phyloP scores from a whole-genome alignment of 1,140 invertebrate species.

The Agrilus planipennis region DNA sequence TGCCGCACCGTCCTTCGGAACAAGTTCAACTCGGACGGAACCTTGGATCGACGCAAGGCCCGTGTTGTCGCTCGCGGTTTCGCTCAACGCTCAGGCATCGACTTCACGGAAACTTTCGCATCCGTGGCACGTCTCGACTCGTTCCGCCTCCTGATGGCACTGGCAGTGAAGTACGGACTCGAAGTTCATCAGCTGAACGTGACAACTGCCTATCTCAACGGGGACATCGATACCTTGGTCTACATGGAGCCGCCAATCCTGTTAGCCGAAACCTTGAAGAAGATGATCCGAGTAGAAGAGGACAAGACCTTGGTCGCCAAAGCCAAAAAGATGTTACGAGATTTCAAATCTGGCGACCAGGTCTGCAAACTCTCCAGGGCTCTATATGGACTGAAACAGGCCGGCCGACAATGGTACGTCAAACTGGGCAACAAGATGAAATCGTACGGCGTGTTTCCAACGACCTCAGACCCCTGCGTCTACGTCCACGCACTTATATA shows the following conservation, averaged over 20 bases:
- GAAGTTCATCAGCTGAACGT: too few relatives aligned
- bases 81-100: constrained; percentile 21
- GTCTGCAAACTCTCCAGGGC: too few relatives aligned
- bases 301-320: neutral
- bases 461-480: too few relatives aligned
- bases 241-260: too few relatives aligned
- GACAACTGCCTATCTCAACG: too few relatives aligned
- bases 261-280: too few relatives aligned
- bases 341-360: too few relatives aligned
- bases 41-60: constrained; percentile 28
- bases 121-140: constrained; percentile 20
- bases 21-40: constrained; percentile 17
- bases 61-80: constrained; percentile 31
- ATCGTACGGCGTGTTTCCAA: neutral
- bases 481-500: too few relatives aligned
- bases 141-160: too few relatives aligned
- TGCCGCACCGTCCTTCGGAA: constrained; percentile 24
- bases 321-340: neutral
- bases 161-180: too few relatives aligned
- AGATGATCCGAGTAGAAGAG: too few relatives aligned
- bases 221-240: too few relatives aligned
- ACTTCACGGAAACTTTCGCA: constrained; percentile 29
- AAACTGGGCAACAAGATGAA: neutral
- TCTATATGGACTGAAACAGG: neutral
- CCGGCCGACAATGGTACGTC: neutral